These are phyloP conservation scores for pig (Sus scrofa) DNA, from an alignment of 2,113 vertebrate species.

Conservation along the genomic window T2T-Sscrofa CM000824.6:38763501-38764000, in stretches of 20 bases:
- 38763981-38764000: background rate
- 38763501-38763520: background rate
- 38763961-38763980: background rate
- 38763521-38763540: background rate
- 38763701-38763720: background rate
- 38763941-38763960: background rate
- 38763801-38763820: background rate
- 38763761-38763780: background rate
- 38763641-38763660: background rate
- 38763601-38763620: background rate
- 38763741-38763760: background rate
- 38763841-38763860: background rate
- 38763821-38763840: background rate
- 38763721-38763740: background rate
- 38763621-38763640: no score
- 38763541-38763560: background rate
- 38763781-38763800: background rate
- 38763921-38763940: background rate
- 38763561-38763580: background rate
- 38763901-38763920: background rate
- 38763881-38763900: background rate
- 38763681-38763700: background rate
- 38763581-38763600: background rate
- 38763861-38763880: background rate
- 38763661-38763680: background rate